Base-by-base conservation (phyloP, 2,888 invertebrate genomes). In the Urechis unicinctus region DNA sequence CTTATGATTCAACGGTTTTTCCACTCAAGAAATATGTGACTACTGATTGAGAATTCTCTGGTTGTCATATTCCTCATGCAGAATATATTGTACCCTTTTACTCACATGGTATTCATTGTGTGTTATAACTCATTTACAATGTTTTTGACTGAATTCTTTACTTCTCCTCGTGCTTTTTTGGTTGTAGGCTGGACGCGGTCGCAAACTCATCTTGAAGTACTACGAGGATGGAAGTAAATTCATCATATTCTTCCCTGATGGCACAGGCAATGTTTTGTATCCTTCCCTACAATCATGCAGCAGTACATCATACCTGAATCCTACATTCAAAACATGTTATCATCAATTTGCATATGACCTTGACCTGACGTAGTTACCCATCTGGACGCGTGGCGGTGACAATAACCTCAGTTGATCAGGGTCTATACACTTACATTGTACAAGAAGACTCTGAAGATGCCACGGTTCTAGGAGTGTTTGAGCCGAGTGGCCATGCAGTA, bases 191-290 rank as follows among this genome's bases (percentile, higher is more conserved):
- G n/a, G n/a, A n/a, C n/a, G n/a, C n/a, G n/a, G n/a, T n/a, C n/a
- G n/a, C n/a, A n/a, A n/a, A n/a, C 53, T 73, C 46, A 65, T 73
- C 25, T 68, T 70, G 62, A 70, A 72, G 59, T 72, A 61, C 53
- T 75, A 75, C 58, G 68, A 68, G 29, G 63, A 63, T 61, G 73
- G 73, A n/a, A 61, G 25, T 22, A 28, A 68, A 53, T 77, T 73
- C 60, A 61, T 76, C 22, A 71, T 70, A 6, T 66, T 75, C 53
- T 76, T 76, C 56, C 71, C 74, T 4, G 76, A 77, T 65, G 74
- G 75, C 5, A 73, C 75, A 0, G 76, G 76, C 17, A 74, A 68
- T 64, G 70, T 77, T 3, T 75, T 71, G 70, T 77, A 77, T 72
- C 74, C 72, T 74, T 71, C 60, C 3, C 9, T 22, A 9, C 17